Evolutionary conservation across 1,140 invertebrate species (phyloP), one percentile per base, ranked within the genome.

Genomic region (Dolichoris vasculosae): DNA sequence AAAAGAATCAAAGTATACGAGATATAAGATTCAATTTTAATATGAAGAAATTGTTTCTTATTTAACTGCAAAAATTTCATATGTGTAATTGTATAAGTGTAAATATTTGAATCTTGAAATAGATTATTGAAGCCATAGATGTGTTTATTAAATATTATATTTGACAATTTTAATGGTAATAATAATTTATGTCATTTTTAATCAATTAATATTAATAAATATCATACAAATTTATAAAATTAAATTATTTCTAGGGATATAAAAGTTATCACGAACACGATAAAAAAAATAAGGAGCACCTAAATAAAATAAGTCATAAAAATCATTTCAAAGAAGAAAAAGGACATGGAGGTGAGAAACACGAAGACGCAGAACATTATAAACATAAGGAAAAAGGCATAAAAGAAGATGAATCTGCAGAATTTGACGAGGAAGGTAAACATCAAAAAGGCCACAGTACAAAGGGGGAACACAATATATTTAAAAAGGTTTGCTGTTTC

Each of bases 361-460:
- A 93, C 85, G 89, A 92, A 15, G 89, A 93, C 30, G 89, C 51
- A 23, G 91, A 90, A 20, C 90, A 94, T 90, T 94, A 92, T 73
- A 90, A 88, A 0, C 90, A 93, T 35, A 88, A 90, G 43, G 90
- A 92, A n/a, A 87, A 89, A 1, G 92, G 88, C 0, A 90, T 92
- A 26, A 90, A 92, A 23, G 90, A 90, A 0, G 90, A 92, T n/a
- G 94, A 94, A 48, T 87, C 82, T 0, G 92, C 89, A 4, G 89
- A 94, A 78, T 94, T 93, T 86, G 94, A 94, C 48, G 95, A 96
- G 88, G 94, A 95, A 0, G 95, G 95, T 0, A 94, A 96, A 87
- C 95, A 96, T 85, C 94, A 95, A 23, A 96, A 96, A 90, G 95
- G 96, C 0, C 95, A 96, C 90, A 95, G 94, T 88, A 96, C 95